phyloP scores from a whole-genome alignment of 2,888 invertebrate genomes.

The Noctua janthina region DNA sequence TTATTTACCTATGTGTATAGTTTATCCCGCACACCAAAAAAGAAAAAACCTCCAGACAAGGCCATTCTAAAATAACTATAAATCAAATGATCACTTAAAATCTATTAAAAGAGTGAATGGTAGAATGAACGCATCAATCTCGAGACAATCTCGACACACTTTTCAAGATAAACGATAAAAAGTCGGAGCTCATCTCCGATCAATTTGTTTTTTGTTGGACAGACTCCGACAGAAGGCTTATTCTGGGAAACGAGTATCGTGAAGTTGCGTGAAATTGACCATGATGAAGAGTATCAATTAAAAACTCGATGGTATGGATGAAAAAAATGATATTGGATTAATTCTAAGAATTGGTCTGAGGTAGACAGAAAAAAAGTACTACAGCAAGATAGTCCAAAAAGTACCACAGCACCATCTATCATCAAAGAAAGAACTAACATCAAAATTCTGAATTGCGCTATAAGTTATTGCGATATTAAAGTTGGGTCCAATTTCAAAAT shows the following conservation, averaged over 20 bases:
- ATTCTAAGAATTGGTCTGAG: too few relatives aligned
- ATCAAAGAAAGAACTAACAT: too few relatives aligned
- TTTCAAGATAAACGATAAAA: constrained; percentile 73
- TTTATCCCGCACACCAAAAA: too few relatives aligned
- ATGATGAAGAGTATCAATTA: neutral
- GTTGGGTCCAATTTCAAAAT: too few relatives aligned
- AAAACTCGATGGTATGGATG: neutral
- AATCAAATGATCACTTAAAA: constrained; percentile 53
- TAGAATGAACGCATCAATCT: constrained; percentile 65
- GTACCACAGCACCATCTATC: too few relatives aligned
- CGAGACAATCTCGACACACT: constrained; percentile 74
- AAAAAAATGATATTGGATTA: neutral
- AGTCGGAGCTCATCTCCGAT: constrained; percentile 71
- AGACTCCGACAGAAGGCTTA: constrained; percentile 54
- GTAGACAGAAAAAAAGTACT: too few relatives aligned
- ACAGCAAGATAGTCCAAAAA: too few relatives aligned
- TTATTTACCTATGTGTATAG: too few relatives aligned
- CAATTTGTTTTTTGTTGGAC: constrained; percentile 71
- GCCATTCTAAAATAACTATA: constrained; percentile 40
- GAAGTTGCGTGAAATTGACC: constrained; percentile 28
- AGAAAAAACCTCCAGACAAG: constrained; percentile 15
- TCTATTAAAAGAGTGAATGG: constrained; percentile 62
- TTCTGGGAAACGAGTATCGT: constrained; percentile 58
- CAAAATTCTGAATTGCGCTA: too few relatives aligned
- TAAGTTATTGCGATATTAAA: too few relatives aligned